Conservation (phyloP, 1,140 invertebrate species). For the Fopius arisanus region DNA sequence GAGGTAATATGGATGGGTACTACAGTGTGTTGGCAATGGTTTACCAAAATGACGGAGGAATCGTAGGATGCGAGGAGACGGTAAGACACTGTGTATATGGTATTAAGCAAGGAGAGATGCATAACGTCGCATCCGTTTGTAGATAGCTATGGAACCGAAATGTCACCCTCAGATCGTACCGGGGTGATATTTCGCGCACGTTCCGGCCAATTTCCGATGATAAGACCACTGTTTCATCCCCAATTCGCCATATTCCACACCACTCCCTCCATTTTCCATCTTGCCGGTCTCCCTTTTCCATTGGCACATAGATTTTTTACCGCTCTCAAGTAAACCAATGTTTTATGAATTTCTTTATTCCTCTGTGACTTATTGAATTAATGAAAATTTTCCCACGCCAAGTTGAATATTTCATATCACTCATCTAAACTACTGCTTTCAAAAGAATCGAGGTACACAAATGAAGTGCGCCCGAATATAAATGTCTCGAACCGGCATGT, state of each 20-base stretch:
- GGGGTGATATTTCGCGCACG: conserved; percentile 4
- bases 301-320: neutral
- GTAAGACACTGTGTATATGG: neutral
- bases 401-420: too few species aligned
- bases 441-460: too few species aligned
- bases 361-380: too few species aligned
- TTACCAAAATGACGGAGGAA: neutral
- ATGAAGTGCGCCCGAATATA: too few species aligned
- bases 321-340: neutral
- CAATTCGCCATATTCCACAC: neutral
- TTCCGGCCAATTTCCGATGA: conserved; percentile 29
- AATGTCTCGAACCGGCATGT: too few species aligned
- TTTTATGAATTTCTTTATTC: neutral
- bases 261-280: neutral
- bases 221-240: conserved; percentile 19
- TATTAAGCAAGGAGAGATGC: conserved; percentile 19
- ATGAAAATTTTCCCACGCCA: too few species aligned
- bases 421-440: too few species aligned
- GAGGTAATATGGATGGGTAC: neutral
- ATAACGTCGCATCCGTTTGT: conserved; percentile 18
- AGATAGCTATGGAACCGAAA: conserved; percentile 18
- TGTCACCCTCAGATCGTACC: conserved; percentile 7
- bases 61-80: neutral
- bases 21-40: neutral
- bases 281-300: neutral